Evolutionary conservation across 2,888 invertebrate species (phyloP), one percentile per base, ranked within the genome.

Genomic region (Lobophora halterata): DNA sequence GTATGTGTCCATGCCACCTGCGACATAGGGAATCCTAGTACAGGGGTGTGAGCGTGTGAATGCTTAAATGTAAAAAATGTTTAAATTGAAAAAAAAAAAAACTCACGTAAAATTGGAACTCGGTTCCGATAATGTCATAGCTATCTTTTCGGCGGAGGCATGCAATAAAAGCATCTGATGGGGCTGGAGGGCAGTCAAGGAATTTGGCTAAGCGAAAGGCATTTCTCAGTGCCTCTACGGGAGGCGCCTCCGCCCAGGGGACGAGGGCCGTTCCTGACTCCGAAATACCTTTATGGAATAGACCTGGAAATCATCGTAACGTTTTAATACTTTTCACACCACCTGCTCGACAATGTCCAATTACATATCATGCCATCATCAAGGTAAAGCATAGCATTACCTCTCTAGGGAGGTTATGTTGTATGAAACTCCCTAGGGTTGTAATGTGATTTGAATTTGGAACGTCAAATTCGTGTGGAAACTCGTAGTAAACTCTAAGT

Each of bases 201-300:
- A 90, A 75, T 55, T 89, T 69, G 0, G 91, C 93, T 10, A 94
- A 62, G 24, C 88, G 89, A 34, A 79, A 83, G 0, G 93, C 91
- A 33, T 92, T 89, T 19, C 76, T 71, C 3, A 88, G 74, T 0
- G 91, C 89, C 38, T 90, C 87, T 3, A 91, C 91, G 2, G 90
- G 89, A 0, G 90, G 86, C 0, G 92, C 87, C 46, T 90, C 89
- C 0, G 91, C 91, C 93, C 93, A 93, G 0, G 91, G 90, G 47
- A 90, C 90, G 18, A 92, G 76, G 0, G 92, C 90, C 1, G 92
- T 92, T 0, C 94, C 94, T 29, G 94, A 94, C 63, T 94, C 92
- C 0, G 93, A 91, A 42, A 95, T 94, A 1, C 88, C 93, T 39
- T 90, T 90, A 50, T 93, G 92, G 51, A 94, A 92, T 5, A 93